Evolutionary conservation across 1,140 invertebrate species (phyloP).

Genomic region (Eubasilissa regina): DNA sequence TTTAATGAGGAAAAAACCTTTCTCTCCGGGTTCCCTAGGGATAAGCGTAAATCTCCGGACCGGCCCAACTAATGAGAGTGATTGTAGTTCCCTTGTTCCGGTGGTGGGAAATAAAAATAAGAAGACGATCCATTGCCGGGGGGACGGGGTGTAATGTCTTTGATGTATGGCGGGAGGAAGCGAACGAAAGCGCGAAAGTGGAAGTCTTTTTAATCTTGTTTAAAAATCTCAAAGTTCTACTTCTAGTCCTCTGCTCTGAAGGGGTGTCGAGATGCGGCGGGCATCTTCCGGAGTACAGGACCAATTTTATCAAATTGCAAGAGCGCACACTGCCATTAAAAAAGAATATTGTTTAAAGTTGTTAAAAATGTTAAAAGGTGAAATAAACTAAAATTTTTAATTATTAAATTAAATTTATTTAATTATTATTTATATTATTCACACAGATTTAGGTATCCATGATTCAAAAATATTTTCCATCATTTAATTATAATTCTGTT

Average conservation of each 20-base stretch:
- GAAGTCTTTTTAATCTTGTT: conserved; percentile 56
- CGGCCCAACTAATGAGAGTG: conserved; percentile 47
- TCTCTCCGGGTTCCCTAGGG: conserved; percentile 18
- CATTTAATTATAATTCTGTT: no score
- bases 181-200: conserved; percentile 23
- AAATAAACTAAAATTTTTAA: no score
- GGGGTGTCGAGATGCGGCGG: conserved; percentile 18
- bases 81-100: conserved; percentile 47
- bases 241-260: conserved; percentile 44
- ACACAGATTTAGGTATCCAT: no score
- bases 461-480: no score
- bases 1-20: conserved; percentile 43
- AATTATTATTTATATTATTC: no score
- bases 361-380: neutral
- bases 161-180: conserved; percentile 37
- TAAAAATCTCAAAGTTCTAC: conserved; percentile 54
- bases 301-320: conserved; percentile 1
- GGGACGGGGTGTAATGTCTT: conserved; percentile 27
- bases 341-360: neutral
- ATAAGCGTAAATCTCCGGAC: conserved; percentile 39
- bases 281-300: conserved; percentile 1
- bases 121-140: conserved; percentile 4
- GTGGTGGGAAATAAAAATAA: conserved; percentile 33
- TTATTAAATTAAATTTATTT: no score
- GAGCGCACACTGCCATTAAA: neutral